Percentiles rank a stretch among this genome's conserved stretches.
phyloP scores from a whole-genome alignment of 2,888 invertebrate genomes.

The Athalia cordata region DNA sequence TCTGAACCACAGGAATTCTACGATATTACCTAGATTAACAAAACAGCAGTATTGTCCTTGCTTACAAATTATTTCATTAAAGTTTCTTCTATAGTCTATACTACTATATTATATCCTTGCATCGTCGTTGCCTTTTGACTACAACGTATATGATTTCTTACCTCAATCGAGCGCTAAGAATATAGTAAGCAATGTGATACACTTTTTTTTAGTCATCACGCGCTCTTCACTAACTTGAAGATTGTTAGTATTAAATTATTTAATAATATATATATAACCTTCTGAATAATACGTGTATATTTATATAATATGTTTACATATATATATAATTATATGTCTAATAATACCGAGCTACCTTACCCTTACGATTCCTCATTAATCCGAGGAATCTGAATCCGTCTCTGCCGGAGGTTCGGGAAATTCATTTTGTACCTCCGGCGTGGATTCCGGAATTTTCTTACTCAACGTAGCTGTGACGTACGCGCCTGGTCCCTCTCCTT shows the following conservation, averaged over 20 bases:
- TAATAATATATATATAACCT: not conserved
- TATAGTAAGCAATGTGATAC: slow-evolving; percentile 38
- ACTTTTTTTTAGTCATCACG: slow-evolving; percentile 8
- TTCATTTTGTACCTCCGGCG: slow-evolving; percentile 65
- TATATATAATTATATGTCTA: not conserved
- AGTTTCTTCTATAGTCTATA: slow-evolving; percentile 17
- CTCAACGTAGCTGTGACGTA: slow-evolving; percentile 80
- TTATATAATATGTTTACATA: not conserved
- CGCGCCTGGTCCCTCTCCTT: slow-evolving; percentile 82
- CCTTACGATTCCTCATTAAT: slow-evolving; percentile 64
- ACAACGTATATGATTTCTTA: slow-evolving; percentile 39
- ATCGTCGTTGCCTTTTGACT: slow-evolving; percentile 25
- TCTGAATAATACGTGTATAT: not conserved
- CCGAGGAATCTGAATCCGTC: slow-evolving; percentile 76
- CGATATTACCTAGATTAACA: slow-evolving; percentile 50
- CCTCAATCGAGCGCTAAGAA: slow-evolving; percentile 39
- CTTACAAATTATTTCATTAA: slow-evolving; percentile 61
- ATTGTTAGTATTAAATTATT: slow-evolving; percentile 27
- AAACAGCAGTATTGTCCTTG: slow-evolving; percentile 69
- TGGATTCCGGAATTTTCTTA: slow-evolving; percentile 68
- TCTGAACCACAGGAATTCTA: slow-evolving; percentile 41
- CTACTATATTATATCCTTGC: slow-evolving; percentile 35
- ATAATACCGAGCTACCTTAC: slow-evolving; percentile 22
- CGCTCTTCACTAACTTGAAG: slow-evolving; percentile 20
- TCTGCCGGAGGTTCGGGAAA: slow-evolving; percentile 73